These are phyloP conservation scores for Bimastos eiseni DNA, from an alignment of 2,888 invertebrate genomes.

Conservation along the genomic window DNA sequence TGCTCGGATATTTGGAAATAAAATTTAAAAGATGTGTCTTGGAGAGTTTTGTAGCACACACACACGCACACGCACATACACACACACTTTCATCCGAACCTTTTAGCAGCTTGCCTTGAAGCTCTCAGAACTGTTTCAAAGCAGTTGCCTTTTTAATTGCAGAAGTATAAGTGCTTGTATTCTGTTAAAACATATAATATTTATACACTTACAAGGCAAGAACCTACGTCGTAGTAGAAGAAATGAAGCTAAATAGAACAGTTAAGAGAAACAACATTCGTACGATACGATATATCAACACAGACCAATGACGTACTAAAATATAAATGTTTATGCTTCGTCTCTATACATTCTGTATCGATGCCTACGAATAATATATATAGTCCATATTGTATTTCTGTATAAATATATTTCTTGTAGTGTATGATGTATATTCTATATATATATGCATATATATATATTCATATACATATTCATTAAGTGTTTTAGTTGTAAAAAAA, in stretches of 20 bases:
- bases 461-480: no score
- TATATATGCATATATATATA: no score
- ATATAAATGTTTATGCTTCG: not conserved
- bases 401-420: no score
- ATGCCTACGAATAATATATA: not conserved
- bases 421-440: no score
- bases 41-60: not conserved
- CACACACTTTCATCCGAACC: not conserved
- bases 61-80: no score
- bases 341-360: not conserved
- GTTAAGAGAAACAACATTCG: slow-evolving; percentile 30
- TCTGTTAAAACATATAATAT: not conserved
- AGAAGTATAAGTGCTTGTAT: not conserved
- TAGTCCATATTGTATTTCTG: not conserved
- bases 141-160: not conserved
- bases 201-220: slow-evolving; percentile 43
- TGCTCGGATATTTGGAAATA: not conserved
- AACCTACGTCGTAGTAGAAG: slow-evolving; percentile 45
- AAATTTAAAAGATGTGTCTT: not conserved
- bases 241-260: slow-evolving; percentile 41
- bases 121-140: not conserved
- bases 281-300: not conserved
- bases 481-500: no score
- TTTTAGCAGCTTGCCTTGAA: not conserved
- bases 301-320: not conserved